A percentile compares a stretch with the other conserved stretches of the same genome.
Evolutionary conservation across 2,888 invertebrate species (phyloP).

Genomic region (Epinotia nisella): DNA sequence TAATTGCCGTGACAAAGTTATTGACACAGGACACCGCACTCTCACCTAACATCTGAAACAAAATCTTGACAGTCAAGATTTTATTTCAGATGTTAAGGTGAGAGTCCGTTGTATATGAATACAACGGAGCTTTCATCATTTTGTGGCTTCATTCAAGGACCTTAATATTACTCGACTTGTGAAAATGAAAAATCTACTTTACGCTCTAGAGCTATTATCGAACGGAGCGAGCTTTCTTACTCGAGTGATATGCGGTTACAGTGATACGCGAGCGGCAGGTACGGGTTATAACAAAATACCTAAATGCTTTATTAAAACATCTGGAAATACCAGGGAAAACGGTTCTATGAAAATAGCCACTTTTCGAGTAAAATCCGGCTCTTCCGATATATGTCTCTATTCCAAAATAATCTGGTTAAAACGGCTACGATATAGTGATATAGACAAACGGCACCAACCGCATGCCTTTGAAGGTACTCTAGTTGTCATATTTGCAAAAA

Average conservation of each 20-base stretch:
- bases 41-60: slow-evolving; percentile 20
- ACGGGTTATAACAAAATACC: slow-evolving; percentile 42
- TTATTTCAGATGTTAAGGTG: too few species aligned
- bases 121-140: slow-evolving; percentile 19
- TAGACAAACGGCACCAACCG: slow-evolving; percentile 15
- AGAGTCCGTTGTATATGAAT: too few species aligned
- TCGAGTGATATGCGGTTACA: slow-evolving; percentile 46
- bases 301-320: slow-evolving; percentile 48
- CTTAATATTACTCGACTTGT: slow-evolving; percentile 46
- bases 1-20: slow-evolving; percentile 11
- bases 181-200: slow-evolving; percentile 58
- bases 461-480: slow-evolving; percentile 38
- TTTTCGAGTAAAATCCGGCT: slow-evolving; percentile 58
- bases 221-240: slow-evolving; percentile 57
- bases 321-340: slow-evolving; percentile 61
- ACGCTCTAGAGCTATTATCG: slow-evolving; percentile 55
- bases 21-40: slow-evolving; percentile 5
- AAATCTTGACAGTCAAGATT: slow-evolving; percentile 19
- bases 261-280: slow-evolving; percentile 42
- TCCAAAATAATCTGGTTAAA: slow-evolving; percentile 76
- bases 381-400: slow-evolving; percentile 51
- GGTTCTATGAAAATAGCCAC: slow-evolving; percentile 72
- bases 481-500: slow-evolving; percentile 49
- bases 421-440: slow-evolving; percentile 45
- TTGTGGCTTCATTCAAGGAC: slow-evolving; percentile 14